Percentiles rank a stretch among this genome's conserved stretches.
phyloP scores from a whole-genome alignment of 1,140 invertebrate genomes.

The Calliopsis andreniformis region DNA sequence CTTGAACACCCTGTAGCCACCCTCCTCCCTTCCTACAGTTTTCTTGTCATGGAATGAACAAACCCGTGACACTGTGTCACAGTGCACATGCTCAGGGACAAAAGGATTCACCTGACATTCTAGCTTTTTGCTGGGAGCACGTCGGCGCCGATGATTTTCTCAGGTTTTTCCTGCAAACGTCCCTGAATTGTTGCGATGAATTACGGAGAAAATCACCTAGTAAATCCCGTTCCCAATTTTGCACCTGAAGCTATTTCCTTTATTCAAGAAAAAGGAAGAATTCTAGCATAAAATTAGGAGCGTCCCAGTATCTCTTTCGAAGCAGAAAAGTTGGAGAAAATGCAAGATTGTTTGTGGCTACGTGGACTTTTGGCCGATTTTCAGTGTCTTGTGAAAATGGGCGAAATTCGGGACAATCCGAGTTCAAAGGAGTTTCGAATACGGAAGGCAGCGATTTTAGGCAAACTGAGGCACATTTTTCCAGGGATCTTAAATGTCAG shows the following conservation, averaged over 20 bases:
- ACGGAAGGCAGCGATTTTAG: background rate
- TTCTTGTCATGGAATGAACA: conserved; percentile 59
- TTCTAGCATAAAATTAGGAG: too few species aligned
- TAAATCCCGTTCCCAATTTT: conserved; percentile 6
- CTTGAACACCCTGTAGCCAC: conserved; percentile 30
- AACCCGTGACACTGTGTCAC: conserved; percentile 57
- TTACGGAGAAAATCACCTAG: conserved; percentile 30
- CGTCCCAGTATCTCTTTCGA: too few species aligned
- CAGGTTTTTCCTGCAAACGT: conserved; percentile 30
- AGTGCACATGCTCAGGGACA: conserved; percentile 35
- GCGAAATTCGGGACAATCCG: background rate
- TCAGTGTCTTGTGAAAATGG: background rate
- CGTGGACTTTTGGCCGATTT: background rate
- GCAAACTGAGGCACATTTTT: background rate
- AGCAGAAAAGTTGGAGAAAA: too few species aligned
- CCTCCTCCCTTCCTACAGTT: background rate
- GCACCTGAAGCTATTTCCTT: conserved; percentile 5
- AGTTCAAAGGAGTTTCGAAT: background rate
- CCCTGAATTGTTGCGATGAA: conserved; percentile 24
- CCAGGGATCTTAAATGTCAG: background rate
- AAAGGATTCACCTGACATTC: conserved; percentile 48
- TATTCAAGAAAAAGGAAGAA: too few species aligned
- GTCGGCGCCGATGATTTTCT: conserved; percentile 56
- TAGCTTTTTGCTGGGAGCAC: conserved; percentile 55
- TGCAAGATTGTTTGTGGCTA: too few species aligned